Evolutionary conservation across 2,888 invertebrate genomes (phyloP), one percentile per base, ranked within the genome.

Genomic region (Lymantria monacha): DNA sequence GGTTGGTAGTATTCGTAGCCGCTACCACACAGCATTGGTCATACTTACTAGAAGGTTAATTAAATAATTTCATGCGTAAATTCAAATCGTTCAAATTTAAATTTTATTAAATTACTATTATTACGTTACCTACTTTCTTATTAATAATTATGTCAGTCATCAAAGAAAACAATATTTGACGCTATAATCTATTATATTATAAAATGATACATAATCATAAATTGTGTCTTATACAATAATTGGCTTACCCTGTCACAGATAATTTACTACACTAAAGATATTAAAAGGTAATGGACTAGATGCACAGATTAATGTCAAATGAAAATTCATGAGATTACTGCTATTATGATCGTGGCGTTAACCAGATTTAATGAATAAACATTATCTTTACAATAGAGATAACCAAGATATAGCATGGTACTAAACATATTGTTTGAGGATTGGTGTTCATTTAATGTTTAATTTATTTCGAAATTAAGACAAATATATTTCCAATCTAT

Each of bases 241-340:
- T 38, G 38, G 38, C 38, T 38, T 38, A 38, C 7, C 9, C 12
- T 38, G 38, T 38, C 38, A 38, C 12, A 12, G 38, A 38, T 38
- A 9, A 38, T 38, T 38, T 38, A 38, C 38, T n/a, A 38, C 5
- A 22, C n/a, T 33, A 38, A 38, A 38, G 38, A 7, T 38, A 38
- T 38, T 38, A 38, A 38, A 9, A 38, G 47, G 33, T 59, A 55
- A 58, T 55, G 42, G 8, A 36, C 44, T 42, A 59, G 49, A 57
- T 57, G 53, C 55, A 47, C 49, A 58, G 54, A 63, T 59, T 61
- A 64, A 46, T 42, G 30, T 9, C 38, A 43, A 47, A 59, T 70
- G 61, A 68, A 66, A 67, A 72, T 72, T 70, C 69, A 73, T 69
- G 69, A 67, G 66, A 59, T 61, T 55, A 59, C 53, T 59, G 55